These are phyloP conservation scores for Xenus cinereus DNA, from an alignment of 2,113 vertebrate species.

Conservation along the genomic window DNA sequence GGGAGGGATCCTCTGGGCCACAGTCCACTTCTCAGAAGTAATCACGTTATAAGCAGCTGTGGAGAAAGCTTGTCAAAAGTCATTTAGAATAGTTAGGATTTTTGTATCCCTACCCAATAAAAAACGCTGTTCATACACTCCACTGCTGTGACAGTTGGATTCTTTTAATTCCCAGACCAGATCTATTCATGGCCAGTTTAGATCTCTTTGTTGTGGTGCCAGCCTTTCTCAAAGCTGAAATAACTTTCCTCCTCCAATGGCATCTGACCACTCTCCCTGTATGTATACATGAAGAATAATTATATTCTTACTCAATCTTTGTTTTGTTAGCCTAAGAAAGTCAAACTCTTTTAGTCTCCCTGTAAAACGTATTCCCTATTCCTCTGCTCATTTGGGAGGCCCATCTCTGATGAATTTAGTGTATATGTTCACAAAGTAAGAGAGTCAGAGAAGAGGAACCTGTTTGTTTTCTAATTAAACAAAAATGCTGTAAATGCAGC, in stretches of 20 bases:
- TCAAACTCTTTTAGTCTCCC: not conserved
- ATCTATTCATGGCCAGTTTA: not conserved
- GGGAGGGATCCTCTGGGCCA: not conserved
- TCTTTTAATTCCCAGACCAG: not conserved
- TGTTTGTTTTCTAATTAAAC: not conserved
- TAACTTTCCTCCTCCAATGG: not conserved
- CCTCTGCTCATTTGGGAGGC: not conserved
- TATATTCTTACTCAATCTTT: not conserved
- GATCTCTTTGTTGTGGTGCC: not conserved
- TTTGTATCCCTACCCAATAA: not conserved
- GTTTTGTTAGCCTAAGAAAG: not conserved
- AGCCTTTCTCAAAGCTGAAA: not conserved
- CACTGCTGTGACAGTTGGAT: not conserved
- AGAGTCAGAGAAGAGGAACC: not conserved
- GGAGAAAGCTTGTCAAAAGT: not conserved
- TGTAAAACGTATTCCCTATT: not conserved
- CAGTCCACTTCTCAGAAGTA: not conserved
- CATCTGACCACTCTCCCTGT: not conserved
- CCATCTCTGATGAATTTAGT: not conserved
- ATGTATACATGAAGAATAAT: not conserved
- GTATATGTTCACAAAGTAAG: not conserved
- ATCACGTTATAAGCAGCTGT: not conserved
- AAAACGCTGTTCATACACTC: not conserved
- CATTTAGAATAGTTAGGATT: not conserved
- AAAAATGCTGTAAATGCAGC: not conserved